Evolutionary conservation across 2,888 invertebrate genomes (phyloP), one percentile per base, ranked within the genome.

Genomic region (Norana najaformis): DNA sequence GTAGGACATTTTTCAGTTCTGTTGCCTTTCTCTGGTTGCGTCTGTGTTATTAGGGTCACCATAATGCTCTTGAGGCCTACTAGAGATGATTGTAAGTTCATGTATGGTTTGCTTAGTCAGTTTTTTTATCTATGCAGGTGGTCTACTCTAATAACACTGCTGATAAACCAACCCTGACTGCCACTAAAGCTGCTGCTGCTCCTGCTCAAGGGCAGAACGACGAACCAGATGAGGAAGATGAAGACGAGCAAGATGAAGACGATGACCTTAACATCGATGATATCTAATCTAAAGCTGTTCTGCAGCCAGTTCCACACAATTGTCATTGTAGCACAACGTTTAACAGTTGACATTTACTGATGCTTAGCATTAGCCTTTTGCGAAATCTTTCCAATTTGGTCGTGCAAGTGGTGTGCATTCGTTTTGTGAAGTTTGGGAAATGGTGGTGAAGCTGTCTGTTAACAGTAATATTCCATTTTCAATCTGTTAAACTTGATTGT

Each of bases 201-300:
- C 38, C 39, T 5, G 39, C 36, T 39, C 37, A 34, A 18, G 83
- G 18, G 14, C 91, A 82, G 88, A 89, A 53, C 34, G 89, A 88
- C n/a, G 36, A 38, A 88, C 88, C 85, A 85, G 85, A 85, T 14
- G 85, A 85, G 36, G 85, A 88, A 30, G 69, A 69, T 88, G 39
- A 36, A 89, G 36, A 98, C 95, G 98, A 98, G 94, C 98, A 98
- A 94, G 98, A 98, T 94, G 93, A 92, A 34, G 93, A 93, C 16
- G 93, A 94, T 41, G 94, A 94, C 89, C 92, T 94, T 88, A 93
- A 94, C 92, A 94, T 94, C 92, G 94, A 94, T 92, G 94, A 93
- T 91, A 94, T 94, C 89, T 94, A 93, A 94, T 94, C 89, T 94
- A 93, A 91, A 35, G 41, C n/a, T 34, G 34, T 41, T 30, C 88